A percentile compares a stretch with the other conserved stretches of the same genome.
These are phyloP conservation scores for Nysson spinosus DNA, from an alignment of 2,888 invertebrate species.

Conservation along the genomic window DNA sequence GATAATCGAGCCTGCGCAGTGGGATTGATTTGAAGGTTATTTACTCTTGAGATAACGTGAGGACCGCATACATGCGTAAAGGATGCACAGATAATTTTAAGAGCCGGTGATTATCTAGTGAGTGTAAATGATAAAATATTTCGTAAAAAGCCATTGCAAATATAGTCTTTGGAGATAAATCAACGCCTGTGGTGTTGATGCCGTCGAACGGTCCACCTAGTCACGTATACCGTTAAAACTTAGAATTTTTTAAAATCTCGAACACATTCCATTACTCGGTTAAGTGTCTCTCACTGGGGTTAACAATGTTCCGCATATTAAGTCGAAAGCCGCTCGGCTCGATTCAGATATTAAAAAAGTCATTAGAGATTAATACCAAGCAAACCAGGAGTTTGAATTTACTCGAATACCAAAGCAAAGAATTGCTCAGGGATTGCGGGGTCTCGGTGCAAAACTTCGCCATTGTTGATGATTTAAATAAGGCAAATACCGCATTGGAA, in stretches of 20 bases:
- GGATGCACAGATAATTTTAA: constrained; percentile 13
- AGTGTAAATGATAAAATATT: constrained; percentile 10
- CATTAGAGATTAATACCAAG: constrained; percentile 51
- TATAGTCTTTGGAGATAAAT: constrained; percentile 15
- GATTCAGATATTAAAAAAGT: constrained; percentile 54
- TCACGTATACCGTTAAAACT: too few relatives aligned
- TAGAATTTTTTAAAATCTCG: too few relatives aligned
- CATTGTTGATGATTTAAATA: constrained; percentile 85
- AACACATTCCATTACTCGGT: constrained; percentile 1
- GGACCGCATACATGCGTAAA: background rate
- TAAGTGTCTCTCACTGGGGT: constrained; percentile 11
- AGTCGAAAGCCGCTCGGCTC: constrained; percentile 55
- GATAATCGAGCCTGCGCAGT: background rate
- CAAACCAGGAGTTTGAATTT: constrained; percentile 87
- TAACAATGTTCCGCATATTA: constrained; percentile 71
- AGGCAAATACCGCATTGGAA: constrained; percentile 80
- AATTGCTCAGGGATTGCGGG: constrained; percentile 90
- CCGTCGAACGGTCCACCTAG: background rate
- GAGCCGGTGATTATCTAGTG: constrained; percentile 12
- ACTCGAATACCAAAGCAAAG: constrained; percentile 98
- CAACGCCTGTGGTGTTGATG: background rate
- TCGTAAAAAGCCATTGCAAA: background rate
- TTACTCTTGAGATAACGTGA: background rate
- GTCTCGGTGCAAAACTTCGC: constrained; percentile 93
- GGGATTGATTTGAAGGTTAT: background rate